A percentile compares a stretch with the other conserved stretches of the same genome.
phyloP scores from a whole-genome alignment of 2,797 vertebrate genomes.

The Lagothrix lagotricha region DNA sequence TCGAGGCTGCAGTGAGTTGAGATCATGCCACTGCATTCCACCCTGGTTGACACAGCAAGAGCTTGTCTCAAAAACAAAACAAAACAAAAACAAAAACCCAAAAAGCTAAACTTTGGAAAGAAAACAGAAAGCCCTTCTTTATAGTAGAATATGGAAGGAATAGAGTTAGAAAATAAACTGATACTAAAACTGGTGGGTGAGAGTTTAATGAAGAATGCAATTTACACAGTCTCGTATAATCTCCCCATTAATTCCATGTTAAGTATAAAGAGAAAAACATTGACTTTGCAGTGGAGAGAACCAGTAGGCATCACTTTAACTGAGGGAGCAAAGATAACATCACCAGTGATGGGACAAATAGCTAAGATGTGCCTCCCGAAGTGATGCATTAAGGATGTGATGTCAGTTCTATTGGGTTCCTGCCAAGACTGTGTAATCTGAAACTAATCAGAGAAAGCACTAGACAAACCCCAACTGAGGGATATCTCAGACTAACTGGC shows the following conservation, averaged over 20 bases:
- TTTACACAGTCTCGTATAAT: background rate
- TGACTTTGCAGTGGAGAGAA: background rate
- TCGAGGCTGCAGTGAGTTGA: background rate
- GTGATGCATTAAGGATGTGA: background rate
- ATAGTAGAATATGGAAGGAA: background rate
- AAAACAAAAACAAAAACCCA: background rate
- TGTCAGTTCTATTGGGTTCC: background rate
- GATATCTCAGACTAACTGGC: background rate
- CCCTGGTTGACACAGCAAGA: background rate
- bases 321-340: background rate
- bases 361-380: background rate
- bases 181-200: background rate
- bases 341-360: background rate
- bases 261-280: background rate
- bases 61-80: background rate
- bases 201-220: background rate
- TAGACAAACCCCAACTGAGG: background rate
- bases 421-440: background rate
- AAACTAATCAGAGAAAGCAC: background rate
- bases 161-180: background rate
- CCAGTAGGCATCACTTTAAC: background rate
- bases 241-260: background rate
- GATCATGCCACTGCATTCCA: background rate
- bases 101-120: background rate
- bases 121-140: background rate